Evolutionary conservation across 2,888 invertebrate species (phyloP).

Genomic region (Cotesia congregata): DNA sequence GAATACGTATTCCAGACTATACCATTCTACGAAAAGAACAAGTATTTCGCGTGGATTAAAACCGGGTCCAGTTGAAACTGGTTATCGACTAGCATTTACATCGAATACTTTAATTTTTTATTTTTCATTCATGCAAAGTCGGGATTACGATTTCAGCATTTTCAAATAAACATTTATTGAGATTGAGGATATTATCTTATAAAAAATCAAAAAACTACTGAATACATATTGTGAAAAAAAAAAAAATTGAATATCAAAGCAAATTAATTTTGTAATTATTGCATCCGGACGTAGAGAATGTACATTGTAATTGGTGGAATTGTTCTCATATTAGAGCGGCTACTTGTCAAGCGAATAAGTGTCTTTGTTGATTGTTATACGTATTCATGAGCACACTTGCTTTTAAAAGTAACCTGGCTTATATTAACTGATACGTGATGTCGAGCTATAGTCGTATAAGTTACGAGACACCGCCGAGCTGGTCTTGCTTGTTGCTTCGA

Average conservation of each 20-base stretch:
- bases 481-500: constrained; percentile 17
- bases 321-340: background rate
- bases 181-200: background rate
- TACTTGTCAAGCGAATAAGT: background rate
- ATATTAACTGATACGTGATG: constrained; percentile 20
- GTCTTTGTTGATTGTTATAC: constrained; percentile 16
- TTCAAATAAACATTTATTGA: too few relatives aligned
- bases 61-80: constrained; percentile 49
- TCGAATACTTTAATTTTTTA: background rate
- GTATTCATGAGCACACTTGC: constrained; percentile 19
- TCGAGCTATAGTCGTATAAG: constrained; percentile 36
- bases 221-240: background rate
- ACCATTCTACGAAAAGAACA: background rate
- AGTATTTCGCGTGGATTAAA: constrained; percentile 39
- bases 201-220: too few relatives aligned
- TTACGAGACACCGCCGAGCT: constrained; percentile 37
- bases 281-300: constrained; percentile 32
- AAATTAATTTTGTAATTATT: constrained; percentile 36
- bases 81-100: constrained; percentile 4
- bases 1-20: background rate
- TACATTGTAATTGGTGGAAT: background rate
- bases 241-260: background rate
- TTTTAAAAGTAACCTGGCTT: constrained; percentile 16
- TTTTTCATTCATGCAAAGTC: background rate
- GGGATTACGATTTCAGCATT: too few relatives aligned